phyloP scores from a whole-genome alignment of 2,888 invertebrate genomes.

The Ennomos fuscantarius region DNA sequence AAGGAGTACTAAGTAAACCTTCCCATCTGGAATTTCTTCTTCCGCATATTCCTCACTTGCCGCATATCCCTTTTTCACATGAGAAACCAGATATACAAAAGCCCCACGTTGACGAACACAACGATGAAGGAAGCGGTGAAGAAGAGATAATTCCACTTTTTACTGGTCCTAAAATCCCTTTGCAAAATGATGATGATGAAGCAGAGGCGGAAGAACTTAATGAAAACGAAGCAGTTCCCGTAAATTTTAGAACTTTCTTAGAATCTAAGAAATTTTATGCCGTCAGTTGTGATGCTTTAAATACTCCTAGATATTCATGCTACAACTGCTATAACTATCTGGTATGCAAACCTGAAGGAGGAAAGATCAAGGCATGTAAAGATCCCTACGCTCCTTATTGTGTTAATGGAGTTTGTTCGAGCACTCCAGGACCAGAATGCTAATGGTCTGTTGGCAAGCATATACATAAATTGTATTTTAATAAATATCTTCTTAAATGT shows the following conservation, averaged over 20 bases:
- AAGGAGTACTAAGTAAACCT: neutral
- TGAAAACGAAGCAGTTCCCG: neutral
- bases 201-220: neutral
- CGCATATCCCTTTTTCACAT: neutral
- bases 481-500: too few species aligned
- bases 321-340: constrained; percentile 27
- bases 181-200: neutral
- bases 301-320: constrained; percentile 23
- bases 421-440: constrained; percentile 19
- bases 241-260: neutral
- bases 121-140: constrained; percentile 20
- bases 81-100: neutral
- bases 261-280: constrained; percentile 4
- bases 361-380: constrained; percentile 24
- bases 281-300: constrained; percentile 18
- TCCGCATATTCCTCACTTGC: neutral
- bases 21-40: neutral
- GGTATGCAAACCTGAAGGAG: constrained; percentile 24
- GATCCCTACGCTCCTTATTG: constrained; percentile 23
- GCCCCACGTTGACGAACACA: constrained; percentile 3
- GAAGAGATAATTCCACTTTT: constrained; percentile 4
- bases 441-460: neutral
- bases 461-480: neutral
- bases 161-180: neutral
- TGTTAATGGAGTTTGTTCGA: constrained; percentile 21